Conservation (phyloP, 2,113 vertebrate species). For the Edolisoma coerulescens region DNA sequence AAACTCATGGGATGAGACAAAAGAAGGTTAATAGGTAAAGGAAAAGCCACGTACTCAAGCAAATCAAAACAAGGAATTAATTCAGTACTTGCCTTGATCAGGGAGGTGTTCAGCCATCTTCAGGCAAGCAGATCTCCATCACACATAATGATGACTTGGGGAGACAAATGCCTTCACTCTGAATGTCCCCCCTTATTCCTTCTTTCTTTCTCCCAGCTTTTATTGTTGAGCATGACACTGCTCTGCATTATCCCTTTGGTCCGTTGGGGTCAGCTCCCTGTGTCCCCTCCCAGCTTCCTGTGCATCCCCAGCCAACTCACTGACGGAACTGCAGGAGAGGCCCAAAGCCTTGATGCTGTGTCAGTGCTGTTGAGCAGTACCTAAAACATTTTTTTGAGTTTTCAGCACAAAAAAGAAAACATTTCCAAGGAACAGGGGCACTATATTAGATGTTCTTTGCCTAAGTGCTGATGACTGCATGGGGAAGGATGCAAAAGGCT, state of each 20-base stretch:
- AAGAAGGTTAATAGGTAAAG: background rate
- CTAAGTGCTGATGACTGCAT: background rate
- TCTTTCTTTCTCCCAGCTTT: background rate
- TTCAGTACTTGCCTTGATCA: background rate
- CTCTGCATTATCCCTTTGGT: background rate
- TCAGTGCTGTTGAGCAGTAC: background rate
- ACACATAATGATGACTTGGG: accelerated
- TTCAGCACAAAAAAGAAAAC: background rate
- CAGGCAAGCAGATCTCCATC: background rate
- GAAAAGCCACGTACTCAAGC: background rate
- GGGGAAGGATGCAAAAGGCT: background rate
- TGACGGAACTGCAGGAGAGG: background rate
- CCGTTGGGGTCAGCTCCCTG: background rate
- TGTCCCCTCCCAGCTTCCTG: background rate
- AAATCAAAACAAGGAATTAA: background rate
- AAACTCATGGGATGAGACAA: background rate
- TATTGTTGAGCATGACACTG: accelerated
- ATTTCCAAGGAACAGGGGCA: background rate
- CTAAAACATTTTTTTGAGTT: background rate
- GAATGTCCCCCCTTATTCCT: accelerated
- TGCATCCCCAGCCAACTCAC: background rate
- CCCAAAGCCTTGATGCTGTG: background rate
- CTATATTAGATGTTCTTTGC: background rate
- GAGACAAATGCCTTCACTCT: background rate
- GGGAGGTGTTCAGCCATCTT: background rate